Percentiles rank a stretch among this genome's conserved stretches.
Conservation (phyloP, 2,797 vertebrate species). For the Prunella strophiata region DNA sequence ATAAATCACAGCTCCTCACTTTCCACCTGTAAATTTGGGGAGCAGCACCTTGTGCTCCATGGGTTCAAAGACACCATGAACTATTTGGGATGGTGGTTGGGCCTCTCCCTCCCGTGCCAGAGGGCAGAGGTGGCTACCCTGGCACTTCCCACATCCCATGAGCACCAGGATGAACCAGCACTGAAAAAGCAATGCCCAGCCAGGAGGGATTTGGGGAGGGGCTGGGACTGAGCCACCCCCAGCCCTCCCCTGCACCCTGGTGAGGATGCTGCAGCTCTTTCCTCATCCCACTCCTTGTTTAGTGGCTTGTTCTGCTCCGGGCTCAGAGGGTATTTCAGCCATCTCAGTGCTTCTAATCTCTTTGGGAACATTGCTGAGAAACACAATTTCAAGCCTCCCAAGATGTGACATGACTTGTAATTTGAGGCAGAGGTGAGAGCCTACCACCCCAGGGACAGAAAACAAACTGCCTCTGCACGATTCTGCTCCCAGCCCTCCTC, state of each 20-base stretch:
- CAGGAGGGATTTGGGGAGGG: neutral
- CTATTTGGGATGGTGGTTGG: neutral
- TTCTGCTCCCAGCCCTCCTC: neutral
- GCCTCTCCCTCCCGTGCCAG: neutral
- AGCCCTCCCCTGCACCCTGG: fast-evolving
- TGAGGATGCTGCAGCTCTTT: neutral
- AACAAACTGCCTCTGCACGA: neutral
- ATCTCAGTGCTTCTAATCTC: slow-evolving; percentile 43
- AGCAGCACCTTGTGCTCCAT: neutral
- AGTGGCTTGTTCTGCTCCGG: neutral
- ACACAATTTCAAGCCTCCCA: slow-evolving; percentile 54
- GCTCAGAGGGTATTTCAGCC: slow-evolving; percentile 38
- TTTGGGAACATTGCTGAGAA: slow-evolving; percentile 60
- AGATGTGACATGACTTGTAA: slow-evolving; percentile 56
- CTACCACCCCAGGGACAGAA: neutral
- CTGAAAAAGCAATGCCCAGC: neutral
- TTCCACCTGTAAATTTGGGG: neutral
- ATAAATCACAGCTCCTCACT: neutral
- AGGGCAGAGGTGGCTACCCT: no score
- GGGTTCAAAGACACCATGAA: neutral
- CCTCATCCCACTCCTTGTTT: neutral
- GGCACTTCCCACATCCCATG: neutral
- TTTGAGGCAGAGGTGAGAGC: slow-evolving; percentile 35
- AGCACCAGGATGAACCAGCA: neutral
- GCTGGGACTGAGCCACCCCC: neutral